Conservation (phyloP, 2,888 invertebrate species). For the Erebia palarica region DNA sequence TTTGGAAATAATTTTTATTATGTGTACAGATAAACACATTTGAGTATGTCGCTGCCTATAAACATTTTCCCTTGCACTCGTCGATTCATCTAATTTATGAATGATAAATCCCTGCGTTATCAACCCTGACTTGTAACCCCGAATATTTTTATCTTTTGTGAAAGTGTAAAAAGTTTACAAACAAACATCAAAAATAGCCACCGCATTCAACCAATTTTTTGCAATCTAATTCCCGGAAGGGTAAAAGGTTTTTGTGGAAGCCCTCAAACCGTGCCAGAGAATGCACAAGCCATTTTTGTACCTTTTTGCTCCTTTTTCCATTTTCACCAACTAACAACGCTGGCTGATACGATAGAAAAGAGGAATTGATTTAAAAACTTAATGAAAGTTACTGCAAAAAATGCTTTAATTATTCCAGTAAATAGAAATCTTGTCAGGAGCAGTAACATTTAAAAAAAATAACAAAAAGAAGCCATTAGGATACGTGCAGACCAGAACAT, state of each 20-base stretch:
- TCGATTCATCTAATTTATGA: no score
- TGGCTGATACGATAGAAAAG: background rate
- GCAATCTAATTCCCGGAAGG: conserved; percentile 13
- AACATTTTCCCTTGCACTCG: no score
- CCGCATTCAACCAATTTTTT: background rate
- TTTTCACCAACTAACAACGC: conserved; percentile 1
- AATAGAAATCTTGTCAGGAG: conserved; percentile 31
- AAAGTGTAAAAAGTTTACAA: background rate
- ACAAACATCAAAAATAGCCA: background rate
- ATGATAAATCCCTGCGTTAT: no score
- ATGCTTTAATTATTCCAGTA: conserved; percentile 30
- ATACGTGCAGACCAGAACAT: background rate
- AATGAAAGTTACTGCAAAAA: background rate
- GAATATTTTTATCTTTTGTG: background rate
- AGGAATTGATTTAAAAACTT: background rate
- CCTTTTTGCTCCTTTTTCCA: conserved; percentile 4
- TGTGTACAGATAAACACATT: no score
- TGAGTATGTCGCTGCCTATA: no score
- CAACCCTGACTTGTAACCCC: background rate
- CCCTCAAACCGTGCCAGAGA: conserved; percentile 9
- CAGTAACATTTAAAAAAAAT: conserved; percentile 25
- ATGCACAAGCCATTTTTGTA: background rate
- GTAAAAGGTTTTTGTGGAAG: conserved; percentile 10
- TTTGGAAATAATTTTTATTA: no score
- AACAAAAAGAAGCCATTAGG: conserved; percentile 22